Evolutionary conservation across 2,888 invertebrate species (phyloP).

Genomic region (Cinara cedri): DNA sequence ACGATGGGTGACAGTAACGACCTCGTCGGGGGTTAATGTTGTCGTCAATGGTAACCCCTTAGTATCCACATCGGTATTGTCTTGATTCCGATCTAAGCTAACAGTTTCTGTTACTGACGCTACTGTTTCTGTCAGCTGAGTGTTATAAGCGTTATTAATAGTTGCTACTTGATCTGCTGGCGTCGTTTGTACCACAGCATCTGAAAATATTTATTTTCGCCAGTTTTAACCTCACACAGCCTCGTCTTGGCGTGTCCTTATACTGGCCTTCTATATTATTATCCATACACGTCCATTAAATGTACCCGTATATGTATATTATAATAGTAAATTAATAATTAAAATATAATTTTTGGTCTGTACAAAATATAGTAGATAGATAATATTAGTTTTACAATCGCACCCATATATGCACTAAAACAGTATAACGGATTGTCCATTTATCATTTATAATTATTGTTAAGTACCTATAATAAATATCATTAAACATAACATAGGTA

Average conservation of each 20-base stretch:
- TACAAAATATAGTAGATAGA: slow-evolving; percentile 11
- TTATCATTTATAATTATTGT: neutral
- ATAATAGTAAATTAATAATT: neutral
- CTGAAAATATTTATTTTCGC: slow-evolving; percentile 46
- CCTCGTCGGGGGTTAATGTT: slow-evolving; percentile 46
- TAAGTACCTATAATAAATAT: neutral
- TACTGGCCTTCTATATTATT: slow-evolving; percentile 11
- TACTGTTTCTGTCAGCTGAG: slow-evolving; percentile 47
- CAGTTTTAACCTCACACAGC: slow-evolving; percentile 33
- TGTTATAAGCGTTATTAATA: slow-evolving; percentile 56
- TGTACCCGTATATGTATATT: neutral
- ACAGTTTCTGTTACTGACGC: slow-evolving; percentile 41
- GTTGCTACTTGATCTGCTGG: slow-evolving; percentile 54
- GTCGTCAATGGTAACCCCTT: slow-evolving; percentile 45
- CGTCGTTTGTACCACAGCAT: slow-evolving; percentile 53
- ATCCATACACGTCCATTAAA: neutral
- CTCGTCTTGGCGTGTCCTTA: neutral
- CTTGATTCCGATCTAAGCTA: slow-evolving; percentile 54
- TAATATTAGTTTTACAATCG: slow-evolving; percentile 21
- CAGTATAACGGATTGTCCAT: too few species aligned
- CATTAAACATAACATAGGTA: neutral
- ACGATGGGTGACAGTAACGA: slow-evolving; percentile 41
- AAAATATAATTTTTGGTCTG: neutral
- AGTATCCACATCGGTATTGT: slow-evolving; percentile 45
- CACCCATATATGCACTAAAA: too few species aligned